A percentile compares a stretch with the other conserved stretches of the same genome.
Conservation (phyloP, 2,888 invertebrate species). For the Lepidochitona cinerea region DNA sequence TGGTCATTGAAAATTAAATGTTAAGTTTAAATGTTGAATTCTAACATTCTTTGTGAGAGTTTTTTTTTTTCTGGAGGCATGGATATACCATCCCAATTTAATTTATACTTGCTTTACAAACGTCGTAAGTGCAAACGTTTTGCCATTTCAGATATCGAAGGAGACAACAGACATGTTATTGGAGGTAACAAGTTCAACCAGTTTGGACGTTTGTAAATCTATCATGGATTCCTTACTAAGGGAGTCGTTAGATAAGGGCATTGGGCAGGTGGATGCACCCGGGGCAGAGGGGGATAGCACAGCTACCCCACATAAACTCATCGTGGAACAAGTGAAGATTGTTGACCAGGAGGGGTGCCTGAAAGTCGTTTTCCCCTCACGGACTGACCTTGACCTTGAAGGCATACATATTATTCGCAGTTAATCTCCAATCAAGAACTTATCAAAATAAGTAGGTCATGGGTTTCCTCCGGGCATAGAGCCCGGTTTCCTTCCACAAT, state of each 20-base stretch:
- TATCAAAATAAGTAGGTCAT: too few relatives aligned
- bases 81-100: too few relatives aligned
- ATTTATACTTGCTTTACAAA: too few relatives aligned
- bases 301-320: constrained; percentile 45
- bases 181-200: constrained; percentile 83
- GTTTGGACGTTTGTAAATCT: constrained; percentile 77
- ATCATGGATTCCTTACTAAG: constrained; percentile 80
- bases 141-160: constrained; percentile 76
- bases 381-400: constrained; percentile 76
- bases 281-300: constrained; percentile 43
- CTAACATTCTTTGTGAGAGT: too few relatives aligned
- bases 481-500: too few relatives aligned
- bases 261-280: constrained; percentile 40
- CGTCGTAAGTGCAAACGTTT: too few relatives aligned
- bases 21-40: too few relatives aligned
- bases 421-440: too few relatives aligned
- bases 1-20: too few relatives aligned
- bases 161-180: constrained; percentile 79
- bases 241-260: constrained; percentile 75
- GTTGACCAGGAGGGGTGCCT: constrained; percentile 80
- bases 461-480: too few relatives aligned
- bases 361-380: constrained; percentile 84
- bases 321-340: constrained; percentile 80
- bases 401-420: constrained; percentile 49
- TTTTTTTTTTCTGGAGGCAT: too few relatives aligned